Base-by-base conservation (phyloP, 2,113 vertebrate genomes). In the Phaethornis superciliosus region DNA sequence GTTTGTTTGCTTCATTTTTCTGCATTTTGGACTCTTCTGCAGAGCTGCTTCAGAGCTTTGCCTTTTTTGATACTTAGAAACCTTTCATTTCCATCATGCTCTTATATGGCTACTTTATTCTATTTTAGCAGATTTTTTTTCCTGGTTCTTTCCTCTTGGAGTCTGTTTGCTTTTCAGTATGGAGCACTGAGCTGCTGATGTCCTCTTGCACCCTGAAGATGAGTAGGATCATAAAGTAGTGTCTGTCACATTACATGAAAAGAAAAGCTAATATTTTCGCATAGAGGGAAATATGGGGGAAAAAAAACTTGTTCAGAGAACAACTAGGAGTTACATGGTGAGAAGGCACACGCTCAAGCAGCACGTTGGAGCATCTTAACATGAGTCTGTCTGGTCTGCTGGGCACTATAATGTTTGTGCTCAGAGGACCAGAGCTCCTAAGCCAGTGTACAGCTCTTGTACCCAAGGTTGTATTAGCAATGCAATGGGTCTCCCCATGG, bases 321-420 rank as follows among this genome's bases (percentile, higher is more conserved):
- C 1, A 4, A 10, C 26, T 10, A 72, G 19, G 15, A 69, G 28
- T 37, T 56, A 19, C 10, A 10, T 12, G 40, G 40, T 47, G 33
- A 75, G 30, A 71, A 90, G 24, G 4, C 0, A 0, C 17, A 52
- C 44, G n/a, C 49, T 87, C n/a, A 56, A 49, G 10, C 40, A 90
- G 21, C 15, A 6, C 8, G 24, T 10, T 0, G 5, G 9, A 35
- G 15, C 1, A 1, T 52, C 15, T 52, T 40, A 28, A 8, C 5
- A 15, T 0, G 0, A 37, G 8, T 40, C 51, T 72, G 5, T 55
- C 32, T 0, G 3, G 10, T 35, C 20, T 71, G 3, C 44, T 51
- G 70, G 47, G 32, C 15, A 32, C 4, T 8, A 12, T 23, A 6
- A 58, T 6, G 23, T n/a, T 75, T 58, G 11, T 55, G 28, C 56